Percentiles rank a stretch among this genome's conserved stretches.
Evolutionary conservation across 2,888 invertebrate species (phyloP).

Genomic region (Cheilosia vernalis): DNA sequence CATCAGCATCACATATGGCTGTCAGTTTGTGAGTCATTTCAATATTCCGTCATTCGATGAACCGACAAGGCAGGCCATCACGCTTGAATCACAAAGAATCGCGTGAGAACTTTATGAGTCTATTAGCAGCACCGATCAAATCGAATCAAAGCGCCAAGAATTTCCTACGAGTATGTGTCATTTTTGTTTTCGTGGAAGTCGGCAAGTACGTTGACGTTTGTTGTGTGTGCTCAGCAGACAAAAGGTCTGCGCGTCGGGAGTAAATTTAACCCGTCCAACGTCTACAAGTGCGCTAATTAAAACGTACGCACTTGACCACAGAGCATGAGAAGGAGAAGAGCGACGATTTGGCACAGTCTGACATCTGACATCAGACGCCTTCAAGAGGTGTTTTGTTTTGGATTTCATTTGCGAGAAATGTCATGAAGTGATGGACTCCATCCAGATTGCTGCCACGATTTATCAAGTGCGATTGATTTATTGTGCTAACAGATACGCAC

Average conservation of each 20-base stretch:
- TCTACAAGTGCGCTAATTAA: not conserved
- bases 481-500: slow-evolving; percentile 35
- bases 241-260: not conserved
- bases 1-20: slow-evolving; percentile 17
- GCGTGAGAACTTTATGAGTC: no score
- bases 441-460: not conserved
- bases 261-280: not conserved
- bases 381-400: not conserved
- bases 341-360: no score
- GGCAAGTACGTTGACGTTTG: not conserved
- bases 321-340: not conserved
- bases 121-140: not conserved
- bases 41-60: slow-evolving; percentile 9
- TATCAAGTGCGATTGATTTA: slow-evolving; percentile 35
- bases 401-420: not conserved
- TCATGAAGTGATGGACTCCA: not conserved
- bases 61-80: slow-evolving; percentile 7
- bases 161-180: not conserved
- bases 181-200: not conserved
- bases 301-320: not conserved
- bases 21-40: slow-evolving; percentile 20
- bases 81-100: slow-evolving; percentile 8
- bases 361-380: not conserved
- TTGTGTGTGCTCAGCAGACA: not conserved
- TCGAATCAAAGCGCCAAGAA: not conserved